Evolutionary conservation across 2,888 invertebrate genomes (phyloP).

Genomic region (Clunio marinus): DNA sequence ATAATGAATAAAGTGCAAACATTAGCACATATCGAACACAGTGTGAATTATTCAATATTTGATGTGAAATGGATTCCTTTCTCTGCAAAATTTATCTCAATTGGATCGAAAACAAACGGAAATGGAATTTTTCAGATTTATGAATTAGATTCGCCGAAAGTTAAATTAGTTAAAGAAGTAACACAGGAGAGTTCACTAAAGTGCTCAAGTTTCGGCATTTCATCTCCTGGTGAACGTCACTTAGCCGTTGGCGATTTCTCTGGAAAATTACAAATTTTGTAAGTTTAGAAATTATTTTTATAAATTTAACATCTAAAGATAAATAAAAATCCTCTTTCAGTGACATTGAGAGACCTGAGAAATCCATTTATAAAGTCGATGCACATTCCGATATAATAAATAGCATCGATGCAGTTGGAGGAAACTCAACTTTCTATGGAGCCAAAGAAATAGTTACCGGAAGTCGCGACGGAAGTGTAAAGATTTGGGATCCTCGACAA

Average conservation of each 20-base stretch:
- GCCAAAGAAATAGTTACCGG: constrained; percentile 95
- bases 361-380: constrained; percentile 72
- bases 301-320: not conserved
- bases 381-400: constrained; percentile 85
- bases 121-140: constrained; percentile 80
- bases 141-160: constrained; percentile 69
- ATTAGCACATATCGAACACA: constrained; percentile 78
- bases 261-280: constrained; percentile 81
- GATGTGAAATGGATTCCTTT: constrained; percentile 96
- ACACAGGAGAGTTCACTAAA: constrained; percentile 82
- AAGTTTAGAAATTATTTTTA: constrained; percentile 43
- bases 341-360: constrained; percentile 70
- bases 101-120: constrained; percentile 81
- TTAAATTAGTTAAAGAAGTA: constrained; percentile 66
- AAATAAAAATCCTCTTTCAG: constrained; percentile 52
- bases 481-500: constrained; percentile 94
- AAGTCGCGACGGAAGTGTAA: constrained; percentile 88
- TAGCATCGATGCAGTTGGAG: constrained; percentile 86
- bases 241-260: constrained; percentile 89
- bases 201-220: constrained; percentile 90
- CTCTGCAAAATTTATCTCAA: constrained; percentile 84
- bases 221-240: constrained; percentile 71
- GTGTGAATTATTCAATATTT: constrained; percentile 78
- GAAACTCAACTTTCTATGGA: constrained; percentile 74
- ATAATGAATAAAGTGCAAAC: constrained; percentile 80